A percentile compares a stretch with the other conserved stretches of the same genome.
These are phyloP conservation scores for Laspeyria flexula DNA, from an alignment of 2,888 invertebrate species.

Conservation along the genomic window DNA sequence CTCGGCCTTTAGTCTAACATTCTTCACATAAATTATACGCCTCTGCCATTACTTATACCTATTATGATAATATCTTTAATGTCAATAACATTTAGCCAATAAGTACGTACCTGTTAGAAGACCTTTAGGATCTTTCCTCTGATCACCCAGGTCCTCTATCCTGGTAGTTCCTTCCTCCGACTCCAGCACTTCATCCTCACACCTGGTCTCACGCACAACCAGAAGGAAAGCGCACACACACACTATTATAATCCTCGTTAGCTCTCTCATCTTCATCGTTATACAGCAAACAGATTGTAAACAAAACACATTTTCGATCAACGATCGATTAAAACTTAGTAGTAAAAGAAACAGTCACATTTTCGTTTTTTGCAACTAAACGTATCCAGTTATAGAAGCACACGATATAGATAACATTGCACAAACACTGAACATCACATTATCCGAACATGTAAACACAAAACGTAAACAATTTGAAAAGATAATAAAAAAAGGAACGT, in stretches of 20 bases:
- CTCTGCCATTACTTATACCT: constrained; percentile 15
- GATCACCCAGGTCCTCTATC: constrained; percentile 56
- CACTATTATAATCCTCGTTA: constrained; percentile 73
- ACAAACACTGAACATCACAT: constrained; percentile 47
- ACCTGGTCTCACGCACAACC: constrained; percentile 62
- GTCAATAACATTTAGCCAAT: constrained; percentile 11
- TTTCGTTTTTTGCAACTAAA: constrained; percentile 68
- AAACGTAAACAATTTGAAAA: constrained; percentile 24
- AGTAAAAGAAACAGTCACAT: constrained; percentile 75
- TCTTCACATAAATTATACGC: constrained; percentile 45
- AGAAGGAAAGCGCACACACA: constrained; percentile 69
- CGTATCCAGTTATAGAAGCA: constrained; percentile 55
- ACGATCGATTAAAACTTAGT: constrained; percentile 50
- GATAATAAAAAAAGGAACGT: constrained; percentile 32
- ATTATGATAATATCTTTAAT: too few relatives aligned
- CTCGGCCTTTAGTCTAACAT: constrained; percentile 35
- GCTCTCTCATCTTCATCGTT: constrained; percentile 76
- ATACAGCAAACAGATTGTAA: constrained; percentile 57
- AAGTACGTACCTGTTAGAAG: constrained; percentile 64
- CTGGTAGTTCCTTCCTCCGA: constrained; percentile 41
- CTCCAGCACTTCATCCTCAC: constrained; percentile 65
- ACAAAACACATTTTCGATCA: constrained; percentile 67
- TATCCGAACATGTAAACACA: constrained; percentile 33
- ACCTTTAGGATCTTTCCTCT: constrained; percentile 66
- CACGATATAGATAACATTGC: constrained; percentile 44